Percentiles rank a stretch among this genome's conserved stretches.
phyloP scores from a whole-genome alignment of 1,140 invertebrate species.

The Pomacea maculata region DNA sequence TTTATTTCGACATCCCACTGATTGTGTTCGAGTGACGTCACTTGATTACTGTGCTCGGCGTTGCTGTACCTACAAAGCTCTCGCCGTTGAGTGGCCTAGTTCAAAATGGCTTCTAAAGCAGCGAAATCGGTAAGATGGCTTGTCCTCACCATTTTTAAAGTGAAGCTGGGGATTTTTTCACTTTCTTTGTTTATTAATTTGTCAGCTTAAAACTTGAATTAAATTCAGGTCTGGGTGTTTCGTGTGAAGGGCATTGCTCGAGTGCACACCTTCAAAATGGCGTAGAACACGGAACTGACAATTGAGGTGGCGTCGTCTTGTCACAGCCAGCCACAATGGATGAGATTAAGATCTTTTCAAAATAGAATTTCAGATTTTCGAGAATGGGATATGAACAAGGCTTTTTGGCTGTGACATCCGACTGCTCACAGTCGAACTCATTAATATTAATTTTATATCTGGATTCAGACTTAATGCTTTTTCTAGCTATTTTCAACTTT shows the following conservation, averaged over 20 bases:
- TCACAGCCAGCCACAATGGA: no score
- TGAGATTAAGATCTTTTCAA: no score
- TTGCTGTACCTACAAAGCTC: constrained; percentile 7
- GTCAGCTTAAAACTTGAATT: background rate
- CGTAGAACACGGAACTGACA: background rate
- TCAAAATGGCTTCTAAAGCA: constrained; percentile 21
- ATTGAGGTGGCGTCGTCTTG: background rate
- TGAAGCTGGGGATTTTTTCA: background rate
- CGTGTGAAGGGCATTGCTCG: no score
- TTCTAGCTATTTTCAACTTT: no score
- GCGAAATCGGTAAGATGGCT: constrained; percentile 6
- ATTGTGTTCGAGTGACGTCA: constrained; percentile 23
- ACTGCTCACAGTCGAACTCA: no score
- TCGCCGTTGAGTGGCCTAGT: constrained; percentile 3
- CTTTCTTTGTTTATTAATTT: background rate
- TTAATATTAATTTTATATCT: no score
- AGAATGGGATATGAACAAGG: no score
- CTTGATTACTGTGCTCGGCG: constrained; percentile 17
- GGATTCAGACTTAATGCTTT: no score
- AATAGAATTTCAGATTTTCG: no score
- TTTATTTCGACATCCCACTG: constrained; percentile 12
- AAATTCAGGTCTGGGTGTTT: background rate
- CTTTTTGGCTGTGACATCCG: no score
- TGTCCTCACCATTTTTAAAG: background rate
- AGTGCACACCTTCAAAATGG: background rate